Evolutionary conservation across 1,140 invertebrate genomes (phyloP).

Genomic region (Eumeta japonica): DNA sequence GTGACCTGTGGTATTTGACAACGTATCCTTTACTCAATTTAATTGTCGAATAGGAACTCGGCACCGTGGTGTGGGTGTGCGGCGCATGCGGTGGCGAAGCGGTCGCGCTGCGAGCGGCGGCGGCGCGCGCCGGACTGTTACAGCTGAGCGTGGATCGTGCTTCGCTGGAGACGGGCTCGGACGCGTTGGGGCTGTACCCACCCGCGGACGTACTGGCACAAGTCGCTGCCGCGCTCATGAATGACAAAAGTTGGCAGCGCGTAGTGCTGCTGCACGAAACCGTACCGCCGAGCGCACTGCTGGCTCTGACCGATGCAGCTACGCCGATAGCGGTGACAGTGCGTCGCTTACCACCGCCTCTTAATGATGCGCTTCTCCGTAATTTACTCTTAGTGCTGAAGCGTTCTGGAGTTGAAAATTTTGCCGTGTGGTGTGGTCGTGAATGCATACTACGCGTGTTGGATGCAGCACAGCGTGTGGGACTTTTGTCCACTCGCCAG

Average conservation of each 20-base stretch:
- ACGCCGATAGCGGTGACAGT: conserved; percentile 25
- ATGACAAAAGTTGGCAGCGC: conserved; percentile 32
- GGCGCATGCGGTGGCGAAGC: conserved; percentile 6
- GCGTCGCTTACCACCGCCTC: too few relatives aligned
- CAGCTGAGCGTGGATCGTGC: conserved; percentile 19
- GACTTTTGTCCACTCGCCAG: conserved; percentile 72
- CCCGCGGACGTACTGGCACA: conserved; percentile 21
- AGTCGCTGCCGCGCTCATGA: conserved; percentile 25
- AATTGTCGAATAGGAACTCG: too few relatives aligned
- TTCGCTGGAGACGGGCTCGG: conserved; percentile 11
- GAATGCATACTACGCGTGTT: conserved; percentile 31
- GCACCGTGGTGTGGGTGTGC: conserved; percentile 9
- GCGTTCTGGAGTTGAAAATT: conserved; percentile 30
- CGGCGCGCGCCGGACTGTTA: conserved; percentile 29
- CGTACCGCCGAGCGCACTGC: conserved; percentile 22
- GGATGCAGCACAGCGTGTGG: conserved; percentile 74
- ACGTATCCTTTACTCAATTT: too few relatives aligned
- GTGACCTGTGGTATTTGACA: too few relatives aligned
- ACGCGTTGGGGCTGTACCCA: conserved; percentile 26
- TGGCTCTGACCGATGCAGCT: conserved; percentile 18
- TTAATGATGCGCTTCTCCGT: conserved; percentile 32
- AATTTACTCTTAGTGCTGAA: conserved; percentile 40
- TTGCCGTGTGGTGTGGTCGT: conserved; percentile 39
- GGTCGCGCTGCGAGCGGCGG: conserved; percentile 23
- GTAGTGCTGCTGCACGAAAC: conserved; percentile 37